Conservation (phyloP, 2,113 vertebrate genomes). For the Vireo altiloquus region DNA sequence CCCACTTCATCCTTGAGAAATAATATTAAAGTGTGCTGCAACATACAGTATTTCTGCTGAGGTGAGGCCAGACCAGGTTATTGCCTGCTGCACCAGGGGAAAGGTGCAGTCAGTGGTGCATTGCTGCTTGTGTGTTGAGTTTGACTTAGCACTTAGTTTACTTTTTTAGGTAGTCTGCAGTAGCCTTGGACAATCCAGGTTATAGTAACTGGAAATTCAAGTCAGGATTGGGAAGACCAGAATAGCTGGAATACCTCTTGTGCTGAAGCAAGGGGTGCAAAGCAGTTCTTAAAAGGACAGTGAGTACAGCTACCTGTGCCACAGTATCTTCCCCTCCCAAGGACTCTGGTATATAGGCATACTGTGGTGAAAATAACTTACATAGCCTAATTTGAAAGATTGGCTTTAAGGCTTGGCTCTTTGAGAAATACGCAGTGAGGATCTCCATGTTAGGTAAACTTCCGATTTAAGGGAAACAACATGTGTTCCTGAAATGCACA, state of each 20-base stretch:
- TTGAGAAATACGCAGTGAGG: neutral
- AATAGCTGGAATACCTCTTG: neutral
- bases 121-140: neutral
- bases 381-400: neutral
- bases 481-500: neutral
- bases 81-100: neutral
- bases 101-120: neutral
- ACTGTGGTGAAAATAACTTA: neutral
- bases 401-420: neutral
- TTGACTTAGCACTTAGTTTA: neutral
- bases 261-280: neutral
- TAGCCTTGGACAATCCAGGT: neutral
- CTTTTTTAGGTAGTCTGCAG: neutral
- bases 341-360: neutral
- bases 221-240: neutral
- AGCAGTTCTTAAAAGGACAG: neutral
- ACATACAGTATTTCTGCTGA: neutral
- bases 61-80: neutral
- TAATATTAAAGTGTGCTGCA: neutral
- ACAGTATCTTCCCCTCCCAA: neutral
- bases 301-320: neutral
- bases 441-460: neutral
- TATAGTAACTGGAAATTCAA: neutral
- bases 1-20: neutral
- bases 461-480: neutral